Evolutionary conservation across 1,140 invertebrate genomes (phyloP).

Genomic region (Papilio aristodemus): DNA sequence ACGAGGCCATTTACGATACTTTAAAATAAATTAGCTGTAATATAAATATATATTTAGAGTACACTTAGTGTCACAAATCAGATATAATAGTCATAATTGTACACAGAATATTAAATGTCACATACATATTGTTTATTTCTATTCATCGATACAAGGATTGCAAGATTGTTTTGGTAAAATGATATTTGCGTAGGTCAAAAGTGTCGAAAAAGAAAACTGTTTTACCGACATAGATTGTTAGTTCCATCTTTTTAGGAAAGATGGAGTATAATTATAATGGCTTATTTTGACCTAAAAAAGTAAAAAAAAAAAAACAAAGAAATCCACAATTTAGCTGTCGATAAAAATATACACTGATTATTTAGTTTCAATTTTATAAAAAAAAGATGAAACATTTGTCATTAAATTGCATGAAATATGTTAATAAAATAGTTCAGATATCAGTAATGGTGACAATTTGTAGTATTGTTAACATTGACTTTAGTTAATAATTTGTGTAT

Average conservation of each 20-base stretch:
- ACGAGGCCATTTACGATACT: slow-evolving; percentile 78
- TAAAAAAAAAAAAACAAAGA: background rate
- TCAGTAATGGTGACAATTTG: background rate
- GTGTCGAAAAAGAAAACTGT: background rate
- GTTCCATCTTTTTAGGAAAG: background rate
- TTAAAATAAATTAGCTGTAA: slow-evolving; percentile 69
- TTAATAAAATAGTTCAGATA: slow-evolving; percentile 9
- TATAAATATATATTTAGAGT: slow-evolving; percentile 39
- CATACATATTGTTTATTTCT: slow-evolving; percentile 2
- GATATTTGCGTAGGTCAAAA: background rate
- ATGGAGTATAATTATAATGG: slow-evolving; percentile 17
- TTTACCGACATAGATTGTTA: background rate
- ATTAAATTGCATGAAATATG: slow-evolving; percentile 24
- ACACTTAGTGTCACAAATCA: slow-evolving; percentile 43
- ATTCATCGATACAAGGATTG: background rate
- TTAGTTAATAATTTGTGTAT: background rate
- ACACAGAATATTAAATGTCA: slow-evolving; percentile 11
- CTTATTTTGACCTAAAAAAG: slow-evolving; percentile 5
- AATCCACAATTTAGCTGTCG: slow-evolving; percentile 15
- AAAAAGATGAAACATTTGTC: background rate
- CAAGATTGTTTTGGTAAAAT: background rate
- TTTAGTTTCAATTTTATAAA: background rate
- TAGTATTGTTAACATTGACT: background rate
- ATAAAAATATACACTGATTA: background rate
- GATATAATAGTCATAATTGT: slow-evolving; percentile 37